phyloP scores from a whole-genome alignment of 1,140 invertebrate species.

The Eurosta solidaginis region DNA sequence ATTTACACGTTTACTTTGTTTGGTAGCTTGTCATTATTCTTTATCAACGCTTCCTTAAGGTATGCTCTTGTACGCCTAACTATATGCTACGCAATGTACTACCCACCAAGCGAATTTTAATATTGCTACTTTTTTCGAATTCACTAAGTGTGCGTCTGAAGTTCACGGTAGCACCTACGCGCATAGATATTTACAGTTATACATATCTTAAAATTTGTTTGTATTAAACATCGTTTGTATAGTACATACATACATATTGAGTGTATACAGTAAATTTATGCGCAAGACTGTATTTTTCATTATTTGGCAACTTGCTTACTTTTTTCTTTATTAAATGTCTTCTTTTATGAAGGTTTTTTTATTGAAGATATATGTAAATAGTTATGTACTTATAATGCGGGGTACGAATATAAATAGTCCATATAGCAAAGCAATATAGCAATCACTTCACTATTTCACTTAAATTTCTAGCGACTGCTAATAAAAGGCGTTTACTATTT shows the following conservation, averaged over 20 bases:
- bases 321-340: background rate
- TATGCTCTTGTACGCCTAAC: background rate
- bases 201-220: background rate
- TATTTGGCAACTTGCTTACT: background rate
- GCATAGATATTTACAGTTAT: too few species aligned
- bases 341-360: too few species aligned
- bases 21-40: background rate
- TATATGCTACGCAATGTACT: slow-evolving; percentile 7
- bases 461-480: too few species aligned
- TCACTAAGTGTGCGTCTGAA: background rate
- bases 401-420: too few species aligned
- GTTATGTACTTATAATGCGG: too few species aligned
- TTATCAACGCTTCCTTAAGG: background rate
- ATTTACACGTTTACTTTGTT: background rate
- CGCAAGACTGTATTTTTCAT: background rate
- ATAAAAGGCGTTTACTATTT: too few species aligned
- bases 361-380: too few species aligned
- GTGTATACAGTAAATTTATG: background rate
- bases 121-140: background rate
- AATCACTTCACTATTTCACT: too few species aligned
- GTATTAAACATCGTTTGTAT: background rate
- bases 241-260: background rate
- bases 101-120: background rate
- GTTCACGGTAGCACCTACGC: background rate
- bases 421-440: too few species aligned